Evolutionary conservation across 1,140 invertebrate species (phyloP).

Genomic region (Lamellibrachia luymesi): DNA sequence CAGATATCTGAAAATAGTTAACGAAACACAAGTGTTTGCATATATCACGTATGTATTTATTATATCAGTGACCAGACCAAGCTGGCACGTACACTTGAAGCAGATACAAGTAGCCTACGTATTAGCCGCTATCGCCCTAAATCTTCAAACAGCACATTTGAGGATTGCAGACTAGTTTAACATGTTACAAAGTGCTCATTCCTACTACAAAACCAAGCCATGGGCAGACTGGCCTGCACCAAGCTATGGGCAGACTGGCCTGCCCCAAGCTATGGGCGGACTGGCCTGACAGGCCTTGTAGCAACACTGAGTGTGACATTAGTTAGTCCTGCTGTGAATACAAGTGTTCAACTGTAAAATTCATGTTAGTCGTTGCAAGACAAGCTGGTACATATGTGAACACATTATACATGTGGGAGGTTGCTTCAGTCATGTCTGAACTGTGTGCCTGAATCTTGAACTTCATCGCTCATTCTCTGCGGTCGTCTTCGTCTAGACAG

Average conservation of each 20-base stretch:
- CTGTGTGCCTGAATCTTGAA: background rate
- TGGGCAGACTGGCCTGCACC: too few relatives aligned
- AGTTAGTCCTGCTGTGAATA: background rate
- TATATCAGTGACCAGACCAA: background rate
- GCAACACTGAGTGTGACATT: background rate
- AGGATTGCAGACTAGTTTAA: background rate
- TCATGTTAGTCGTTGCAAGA: background rate
- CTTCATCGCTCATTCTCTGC: background rate
- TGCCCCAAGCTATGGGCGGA: background rate
- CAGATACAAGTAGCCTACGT: background rate
- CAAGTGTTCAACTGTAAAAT: background rate
- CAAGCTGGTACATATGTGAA: background rate
- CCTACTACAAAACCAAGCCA: background rate
- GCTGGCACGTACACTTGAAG: background rate
- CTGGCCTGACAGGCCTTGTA: background rate
- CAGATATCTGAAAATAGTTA: background rate
- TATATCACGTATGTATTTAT: constrained; percentile 2
- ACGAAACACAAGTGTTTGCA: background rate
- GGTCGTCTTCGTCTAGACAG: background rate
- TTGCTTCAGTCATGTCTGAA: background rate
- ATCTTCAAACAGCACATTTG: constrained; percentile 5
- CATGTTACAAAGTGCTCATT: background rate
- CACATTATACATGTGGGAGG: background rate
- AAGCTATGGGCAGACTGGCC: background rate
- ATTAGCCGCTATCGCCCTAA: background rate